These are phyloP conservation scores for Enteromius treurensis DNA, from an alignment of 2,797 vertebrate genomes.

Conservation along the genomic window DNA sequence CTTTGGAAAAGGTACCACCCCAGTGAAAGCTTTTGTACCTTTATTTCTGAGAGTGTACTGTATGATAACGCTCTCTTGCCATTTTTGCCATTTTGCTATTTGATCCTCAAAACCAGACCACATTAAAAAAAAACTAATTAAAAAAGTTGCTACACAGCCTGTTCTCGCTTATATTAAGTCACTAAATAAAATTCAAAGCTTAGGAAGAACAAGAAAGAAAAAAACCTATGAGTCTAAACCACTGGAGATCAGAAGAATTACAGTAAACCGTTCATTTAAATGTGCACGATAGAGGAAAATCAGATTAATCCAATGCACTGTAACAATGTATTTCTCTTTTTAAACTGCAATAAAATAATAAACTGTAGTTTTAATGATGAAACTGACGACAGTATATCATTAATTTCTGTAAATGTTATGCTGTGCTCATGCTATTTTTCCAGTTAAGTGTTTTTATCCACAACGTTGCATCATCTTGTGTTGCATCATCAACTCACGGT, in stretches of 20 bases:
- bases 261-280: slow-evolving; percentile 5
- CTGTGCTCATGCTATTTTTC: not conserved
- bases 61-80: not conserved
- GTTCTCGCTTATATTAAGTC: slow-evolving; percentile 13
- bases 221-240: slow-evolving; percentile 9
- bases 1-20: too few species aligned
- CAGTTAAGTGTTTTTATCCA: not conserved
- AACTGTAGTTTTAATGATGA: slow-evolving; percentile 35
- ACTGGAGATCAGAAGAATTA: slow-evolving; percentile 39
- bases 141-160: not conserved
- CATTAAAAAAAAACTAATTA: not conserved
- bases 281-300: not conserved
- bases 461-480: not conserved
- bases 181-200: slow-evolving; percentile 5
- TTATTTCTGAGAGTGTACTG: too few species aligned
- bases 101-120: not conserved
- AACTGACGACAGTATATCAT: not conserved
- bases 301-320: slow-evolving; percentile 8
- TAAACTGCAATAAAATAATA: slow-evolving; percentile 6
- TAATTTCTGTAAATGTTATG: not conserved
- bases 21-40: too few species aligned
- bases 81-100: not conserved
- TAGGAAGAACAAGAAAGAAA: not conserved
- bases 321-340: not conserved
- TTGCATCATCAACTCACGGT: not conserved